Conservation (phyloP, 2,888 invertebrate species). For the Oligia fasciuncula region DNA sequence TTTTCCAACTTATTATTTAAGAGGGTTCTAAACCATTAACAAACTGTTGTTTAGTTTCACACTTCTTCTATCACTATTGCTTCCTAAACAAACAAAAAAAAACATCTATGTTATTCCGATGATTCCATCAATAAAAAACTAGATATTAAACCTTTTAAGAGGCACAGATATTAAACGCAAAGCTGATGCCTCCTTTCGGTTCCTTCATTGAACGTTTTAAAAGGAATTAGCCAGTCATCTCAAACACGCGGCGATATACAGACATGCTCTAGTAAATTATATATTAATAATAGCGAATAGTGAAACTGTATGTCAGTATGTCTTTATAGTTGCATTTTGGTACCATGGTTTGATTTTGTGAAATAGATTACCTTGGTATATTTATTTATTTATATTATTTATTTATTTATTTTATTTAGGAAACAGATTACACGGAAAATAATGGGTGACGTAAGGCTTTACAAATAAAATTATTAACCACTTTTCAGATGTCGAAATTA, state of each 20-base stretch:
- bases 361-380: background rate
- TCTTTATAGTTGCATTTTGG: background rate
- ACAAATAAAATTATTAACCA: background rate
- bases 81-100: background rate
- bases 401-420: too few relatives aligned
- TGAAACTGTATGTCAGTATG: background rate
- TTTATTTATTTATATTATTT: too few relatives aligned
- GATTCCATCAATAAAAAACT: background rate
- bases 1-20: background rate
- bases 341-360: too few relatives aligned
- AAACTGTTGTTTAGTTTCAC: background rate
- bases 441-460: background rate
- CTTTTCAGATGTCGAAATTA: background rate
- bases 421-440: background rate
- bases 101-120: background rate
- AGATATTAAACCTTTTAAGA: background rate
- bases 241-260: constrained; percentile 1
- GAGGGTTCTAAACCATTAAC: background rate
- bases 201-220: constrained; percentile 35
- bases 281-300: background rate
- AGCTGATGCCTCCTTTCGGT: background rate
- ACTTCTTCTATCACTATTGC: background rate
- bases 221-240: constrained; percentile 43
- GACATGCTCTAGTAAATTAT: background rate
- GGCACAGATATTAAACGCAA: background rate